Base-by-base conservation (phyloP, 2,797 vertebrate genomes). In the Enteromius thamalakanensis region DNA sequence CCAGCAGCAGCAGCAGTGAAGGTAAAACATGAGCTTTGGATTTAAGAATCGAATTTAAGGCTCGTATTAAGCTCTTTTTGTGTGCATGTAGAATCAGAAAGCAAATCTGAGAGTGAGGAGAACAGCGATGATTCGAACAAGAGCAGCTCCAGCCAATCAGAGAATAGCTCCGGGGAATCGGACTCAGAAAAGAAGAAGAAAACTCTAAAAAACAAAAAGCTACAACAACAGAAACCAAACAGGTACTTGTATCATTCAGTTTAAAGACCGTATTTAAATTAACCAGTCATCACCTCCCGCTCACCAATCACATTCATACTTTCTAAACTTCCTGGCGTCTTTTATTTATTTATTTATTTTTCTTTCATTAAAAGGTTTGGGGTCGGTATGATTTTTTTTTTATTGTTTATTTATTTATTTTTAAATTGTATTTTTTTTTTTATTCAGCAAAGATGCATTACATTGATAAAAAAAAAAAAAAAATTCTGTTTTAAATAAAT, bases 81-180 rank as follows among this genome's bases (percentile, higher is more conserved):
- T 71, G 5, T 60, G 6, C 40, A 8, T 3, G 1, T 86, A 94
- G 95, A 92, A 81, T 95, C 93, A 0, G 89, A 86, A 86, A 94
- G 94, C 1, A 93, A 86, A 29, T 94, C 93, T 85, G 91, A 90
- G 76, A 96, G 94, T 26, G 93, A 92, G 74, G 91, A 92, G 26
- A 87, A 72, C 94, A 90, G 93, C 4, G 90, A 94, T 23, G 94
- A 92, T 26, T 95, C 92, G 0, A 90, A 90, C 15, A 94, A 92
- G 84, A 94, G 92, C 88, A 94, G 91, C 88, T 95, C 95, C 79
- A 92, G 93, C 82, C 93, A 92, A 69, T 96, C 95, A 65, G 93
- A 93, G 64, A 90, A 89, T 17, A 93, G 91, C 83, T 90, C 93
- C 49, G 93, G 92, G 21, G 93, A 95, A 58, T 93, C 93, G 0